These are phyloP conservation scores for Mya arenaria DNA, from an alignment of 1,140 invertebrate species.

Conservation along the genomic window DNA sequence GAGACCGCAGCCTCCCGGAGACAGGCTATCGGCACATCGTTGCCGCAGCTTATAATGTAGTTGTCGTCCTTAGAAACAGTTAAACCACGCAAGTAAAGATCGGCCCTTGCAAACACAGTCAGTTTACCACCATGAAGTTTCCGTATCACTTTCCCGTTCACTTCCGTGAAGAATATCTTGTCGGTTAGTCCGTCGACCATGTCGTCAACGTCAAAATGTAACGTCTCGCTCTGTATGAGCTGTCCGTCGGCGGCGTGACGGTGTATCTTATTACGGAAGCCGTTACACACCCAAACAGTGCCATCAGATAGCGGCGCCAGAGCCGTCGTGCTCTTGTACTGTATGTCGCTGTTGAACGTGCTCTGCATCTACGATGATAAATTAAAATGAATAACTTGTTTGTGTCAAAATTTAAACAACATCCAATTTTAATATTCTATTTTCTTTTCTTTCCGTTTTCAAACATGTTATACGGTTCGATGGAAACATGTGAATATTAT, in stretches of 20 bases:
- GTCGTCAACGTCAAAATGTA: constrained; percentile 49
- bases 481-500: too few relatives aligned
- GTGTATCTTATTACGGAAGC: constrained; percentile 40
- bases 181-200: constrained; percentile 36
- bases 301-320: constrained; percentile 41
- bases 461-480: too few relatives aligned
- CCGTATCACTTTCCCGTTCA: constrained; percentile 45
- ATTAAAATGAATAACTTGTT: too few relatives aligned
- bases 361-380: neutral
- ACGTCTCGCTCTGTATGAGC: constrained; percentile 30
- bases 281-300: constrained; percentile 46
- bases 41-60: constrained; percentile 34
- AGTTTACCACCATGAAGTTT: constrained; percentile 28
- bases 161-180: constrained; percentile 27
- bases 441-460: too few relatives aligned
- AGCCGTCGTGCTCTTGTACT: constrained; percentile 38
- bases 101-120: constrained; percentile 44
- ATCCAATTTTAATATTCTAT: too few relatives aligned
- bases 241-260: constrained; percentile 1
- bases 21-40: constrained; percentile 44
- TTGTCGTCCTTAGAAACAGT: constrained; percentile 13
- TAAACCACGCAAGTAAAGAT: constrained; percentile 43
- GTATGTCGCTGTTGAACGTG: constrained; percentile 38
- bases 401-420: too few relatives aligned
- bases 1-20: constrained; percentile 27